A percentile compares a stretch with the other conserved stretches of the same genome.
These are phyloP conservation scores for Astreopora myriophthalma DNA, from an alignment of 64 coral and sea anemone genomes.

Conservation along the genomic window DNA sequence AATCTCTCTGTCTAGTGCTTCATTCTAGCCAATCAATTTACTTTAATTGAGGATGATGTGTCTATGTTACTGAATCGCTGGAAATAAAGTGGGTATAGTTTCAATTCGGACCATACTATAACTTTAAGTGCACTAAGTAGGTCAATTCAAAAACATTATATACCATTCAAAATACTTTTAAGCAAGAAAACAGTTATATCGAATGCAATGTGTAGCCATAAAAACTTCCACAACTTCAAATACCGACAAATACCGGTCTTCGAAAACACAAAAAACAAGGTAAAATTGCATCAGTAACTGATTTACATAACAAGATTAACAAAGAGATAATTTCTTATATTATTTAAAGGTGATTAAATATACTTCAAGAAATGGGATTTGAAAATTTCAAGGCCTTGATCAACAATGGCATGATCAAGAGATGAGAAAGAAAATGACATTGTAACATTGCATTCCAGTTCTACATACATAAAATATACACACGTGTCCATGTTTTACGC, in stretches of 20 bases:
- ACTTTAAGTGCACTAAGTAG: neutral
- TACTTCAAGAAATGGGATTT: neutral
- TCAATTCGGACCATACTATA: neutral
- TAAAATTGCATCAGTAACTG: neutral
- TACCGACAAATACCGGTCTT: neutral
- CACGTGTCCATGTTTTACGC: no score
- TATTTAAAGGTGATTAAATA: conserved; percentile 25
- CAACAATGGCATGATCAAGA: neutral
- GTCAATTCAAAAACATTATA: neutral
- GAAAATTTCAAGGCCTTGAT: neutral
- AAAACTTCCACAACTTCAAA: neutral
- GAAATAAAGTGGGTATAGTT: conserved; percentile 11
- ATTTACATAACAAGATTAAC: conserved; percentile 29
- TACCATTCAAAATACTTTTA: neutral
- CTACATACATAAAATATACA: no score
- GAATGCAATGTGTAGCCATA: neutral
- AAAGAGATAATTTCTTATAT: neutral
- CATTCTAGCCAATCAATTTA: conserved; percentile 4
- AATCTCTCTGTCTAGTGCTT: neutral
- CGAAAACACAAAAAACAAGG: neutral
- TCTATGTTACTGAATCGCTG: neutral
- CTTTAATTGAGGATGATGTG: neutral
- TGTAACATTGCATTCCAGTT: neutral
- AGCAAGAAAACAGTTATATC: neutral
- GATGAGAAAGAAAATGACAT: neutral